These are phyloP conservation scores for Ceriagrion tenellum DNA, from an alignment of 2,888 invertebrate species.

Conservation along the genomic window DNA sequence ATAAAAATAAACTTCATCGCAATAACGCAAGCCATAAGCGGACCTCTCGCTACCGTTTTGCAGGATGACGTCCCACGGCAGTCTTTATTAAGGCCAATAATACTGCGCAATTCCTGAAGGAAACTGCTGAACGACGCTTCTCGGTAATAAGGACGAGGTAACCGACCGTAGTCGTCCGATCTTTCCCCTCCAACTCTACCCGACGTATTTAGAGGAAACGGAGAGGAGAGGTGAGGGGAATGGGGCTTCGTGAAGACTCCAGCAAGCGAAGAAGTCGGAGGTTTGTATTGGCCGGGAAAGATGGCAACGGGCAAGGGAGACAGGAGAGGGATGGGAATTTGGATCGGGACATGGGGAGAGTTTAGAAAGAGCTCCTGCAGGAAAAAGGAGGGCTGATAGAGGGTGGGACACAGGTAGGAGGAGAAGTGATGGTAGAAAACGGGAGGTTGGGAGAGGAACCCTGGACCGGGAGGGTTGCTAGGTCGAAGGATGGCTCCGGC, in stretches of 20 bases:
- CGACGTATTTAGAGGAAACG: background rate
- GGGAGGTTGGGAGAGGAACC: background rate
- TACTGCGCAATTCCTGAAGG: background rate
- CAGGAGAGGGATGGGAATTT: slow-evolving; percentile 21
- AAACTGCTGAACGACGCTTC: background rate
- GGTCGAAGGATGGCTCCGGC: slow-evolving; percentile 40
- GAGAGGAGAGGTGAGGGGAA: background rate
- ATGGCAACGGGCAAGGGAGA: background rate
- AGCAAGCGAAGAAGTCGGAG: background rate
- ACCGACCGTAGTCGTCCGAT: background rate
- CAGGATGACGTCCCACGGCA: background rate
- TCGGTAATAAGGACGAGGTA: background rate
- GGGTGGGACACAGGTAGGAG: no score
- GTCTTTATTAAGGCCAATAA: background rate
- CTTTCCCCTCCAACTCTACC: background rate
- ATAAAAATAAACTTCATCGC: background rate
- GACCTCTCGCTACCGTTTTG: background rate
- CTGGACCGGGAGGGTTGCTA: background rate
- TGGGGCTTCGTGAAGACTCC: background rate
- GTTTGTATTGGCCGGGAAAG: slow-evolving; percentile 8
- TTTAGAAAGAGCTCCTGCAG: background rate
- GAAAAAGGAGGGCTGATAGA: no score
- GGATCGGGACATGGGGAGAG: background rate
- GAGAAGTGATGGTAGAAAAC: background rate
- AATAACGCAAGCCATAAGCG: background rate